phyloP scores from a whole-genome alignment of 1,140 invertebrate species.

The Amyelois transitella region DNA sequence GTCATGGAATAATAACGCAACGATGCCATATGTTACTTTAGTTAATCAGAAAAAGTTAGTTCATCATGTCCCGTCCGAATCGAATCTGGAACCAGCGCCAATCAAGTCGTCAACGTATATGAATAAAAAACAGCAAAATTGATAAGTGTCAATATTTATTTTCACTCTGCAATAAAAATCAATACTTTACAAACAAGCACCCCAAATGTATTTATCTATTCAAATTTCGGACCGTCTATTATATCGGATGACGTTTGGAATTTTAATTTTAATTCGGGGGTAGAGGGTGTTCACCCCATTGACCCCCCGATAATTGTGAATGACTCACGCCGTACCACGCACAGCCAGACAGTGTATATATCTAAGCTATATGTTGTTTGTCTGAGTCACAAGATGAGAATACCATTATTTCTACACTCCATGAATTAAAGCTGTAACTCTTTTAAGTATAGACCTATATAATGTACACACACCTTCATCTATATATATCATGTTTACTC shows the following conservation, averaged over 20 bases:
- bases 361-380: background rate
- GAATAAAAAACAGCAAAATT: too few species aligned
- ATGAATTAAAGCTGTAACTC: background rate
- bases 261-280: constrained; percentile 44
- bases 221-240: constrained; percentile 33
- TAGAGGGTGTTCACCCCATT: constrained; percentile 11
- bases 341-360: background rate
- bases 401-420: background rate
- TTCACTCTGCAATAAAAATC: too few species aligned
- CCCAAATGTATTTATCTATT: constrained; percentile 17
- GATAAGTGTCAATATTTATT: too few species aligned
- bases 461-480: too few species aligned
- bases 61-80: too few species aligned
- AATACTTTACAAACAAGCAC: background rate
- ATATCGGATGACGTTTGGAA: constrained; percentile 30
- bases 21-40: too few species aligned
- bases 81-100: too few species aligned
- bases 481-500: too few species aligned
- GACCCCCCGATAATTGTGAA: constrained; percentile 26
- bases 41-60: too few species aligned
- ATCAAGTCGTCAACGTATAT: too few species aligned
- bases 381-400: background rate
- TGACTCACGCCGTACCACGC: constrained; percentile 18
- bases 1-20: too few species aligned
- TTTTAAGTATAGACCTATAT: too few species aligned